Base-by-base conservation (phyloP, 2,888 invertebrate genomes). In the Eucera pruinosa region DNA sequence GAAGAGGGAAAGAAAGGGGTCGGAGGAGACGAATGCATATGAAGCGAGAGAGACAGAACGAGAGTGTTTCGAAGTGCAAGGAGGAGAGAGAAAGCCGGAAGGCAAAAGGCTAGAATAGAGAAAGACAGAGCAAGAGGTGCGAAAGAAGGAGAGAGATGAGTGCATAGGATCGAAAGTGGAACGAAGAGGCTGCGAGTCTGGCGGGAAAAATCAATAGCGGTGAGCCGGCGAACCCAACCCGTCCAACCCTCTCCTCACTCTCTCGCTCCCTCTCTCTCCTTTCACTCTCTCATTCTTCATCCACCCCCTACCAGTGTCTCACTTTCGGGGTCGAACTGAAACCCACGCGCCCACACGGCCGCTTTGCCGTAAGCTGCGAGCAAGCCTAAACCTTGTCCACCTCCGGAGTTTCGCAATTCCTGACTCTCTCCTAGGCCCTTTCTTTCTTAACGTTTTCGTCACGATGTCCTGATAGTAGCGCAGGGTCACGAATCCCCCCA, bases 151-250 rank as follows among this genome's bases (percentile, higher is more conserved):
- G 80, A 66, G 81, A 67, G 78, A 61, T 43, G 58, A 47, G 48
- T 78, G 70, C 67, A 60, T 73, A 87, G 86, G 78, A 83, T 86
- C 77, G 82, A 81, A 81, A 80, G 87, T 75, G 85, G 74, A 86
- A 90, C 88, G 87, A 87, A 86, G 91, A 91, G 86, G 87, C 87
- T 86, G 86, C 87, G 90, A 92, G 92, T 91, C 91, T 92, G 91
- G 90, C 90, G 89, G 90, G 91, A 92, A 92, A 92, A 92, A 92
- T 92, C 92, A 92, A 92, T 92, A 92, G 90, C 90, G 88, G 90
- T 90, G 90, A 91, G 90, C 91, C 90, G 90, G 89, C 90, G 89
- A 91, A 91, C 90, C 90, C 89, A 90, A 90, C 90, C 90, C 89
- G 85, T 86, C 85, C 87, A 86, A 85, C 86, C 83, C 84, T 82